phyloP scores from a whole-genome alignment of 2,113 vertebrate genomes.

The Corythoichthys intestinalis region DNA sequence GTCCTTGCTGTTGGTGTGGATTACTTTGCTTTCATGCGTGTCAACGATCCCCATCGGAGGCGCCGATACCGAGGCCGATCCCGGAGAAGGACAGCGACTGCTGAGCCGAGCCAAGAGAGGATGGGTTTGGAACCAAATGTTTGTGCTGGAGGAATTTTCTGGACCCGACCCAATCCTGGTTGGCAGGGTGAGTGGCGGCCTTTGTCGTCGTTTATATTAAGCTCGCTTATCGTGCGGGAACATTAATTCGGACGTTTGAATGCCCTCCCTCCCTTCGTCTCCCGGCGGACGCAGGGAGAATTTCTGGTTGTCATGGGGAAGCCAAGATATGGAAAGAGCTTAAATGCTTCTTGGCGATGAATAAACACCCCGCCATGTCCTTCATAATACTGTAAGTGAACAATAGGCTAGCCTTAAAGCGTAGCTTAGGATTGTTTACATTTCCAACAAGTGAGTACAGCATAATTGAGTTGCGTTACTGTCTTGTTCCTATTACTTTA shows the following conservation, averaged over 20 bases:
- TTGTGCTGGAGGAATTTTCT: constrained; percentile 99
- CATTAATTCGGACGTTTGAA: constrained; percentile 73
- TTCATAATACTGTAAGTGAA: constrained; percentile 8
- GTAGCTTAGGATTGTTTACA: neutral
- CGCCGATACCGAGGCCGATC: constrained; percentile 75
- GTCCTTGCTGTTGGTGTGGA: constrained; percentile 93
- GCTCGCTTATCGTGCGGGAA: constrained; percentile 75
- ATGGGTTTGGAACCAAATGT: constrained; percentile 99
- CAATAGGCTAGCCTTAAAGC: neutral
- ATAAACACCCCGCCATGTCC: constrained; percentile 35
- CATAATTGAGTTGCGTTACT: neutral
- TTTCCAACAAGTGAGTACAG: neutral
- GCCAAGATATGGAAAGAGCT: constrained; percentile 40
- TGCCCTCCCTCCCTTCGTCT: constrained; percentile 33
- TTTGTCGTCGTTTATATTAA: constrained; percentile 76
- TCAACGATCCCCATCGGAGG: constrained; percentile 77
- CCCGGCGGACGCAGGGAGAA: constrained; percentile 40
- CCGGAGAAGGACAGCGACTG: constrained; percentile 86
- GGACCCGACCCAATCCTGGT: constrained; percentile 99
- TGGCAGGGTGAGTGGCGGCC: constrained; percentile 90
- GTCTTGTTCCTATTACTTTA: neutral
- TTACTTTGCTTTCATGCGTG: constrained; percentile 83
- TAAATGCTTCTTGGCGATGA: constrained; percentile 40
- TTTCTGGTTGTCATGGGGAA: constrained; percentile 46
- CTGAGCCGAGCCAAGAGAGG: constrained; percentile 96